Evolutionary conservation across 2,113 vertebrate genomes (phyloP), one percentile per base, ranked within the genome.

Genomic region (Phrynosoma blainvillii): DNA sequence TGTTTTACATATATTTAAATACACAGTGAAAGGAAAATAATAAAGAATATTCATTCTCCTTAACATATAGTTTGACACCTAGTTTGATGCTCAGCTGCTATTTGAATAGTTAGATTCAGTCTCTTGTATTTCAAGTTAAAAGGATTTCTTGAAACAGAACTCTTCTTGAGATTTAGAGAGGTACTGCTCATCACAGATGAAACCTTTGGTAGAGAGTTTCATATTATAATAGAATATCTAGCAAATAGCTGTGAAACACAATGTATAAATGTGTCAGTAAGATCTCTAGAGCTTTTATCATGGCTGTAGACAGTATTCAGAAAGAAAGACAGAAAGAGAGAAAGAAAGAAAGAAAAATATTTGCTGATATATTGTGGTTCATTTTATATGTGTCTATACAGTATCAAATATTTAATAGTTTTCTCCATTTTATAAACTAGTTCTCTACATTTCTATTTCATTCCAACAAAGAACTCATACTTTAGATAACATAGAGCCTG

Each of bases 201-300:
- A 79, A 47, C 47, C 47, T 47, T 47, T 47, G 47, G 47, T 47
- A 47, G 47, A 47, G 47, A 47, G 5, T 47, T 47, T 7, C 47
- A 47, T 47, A 47, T 47, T 47, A 47, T 5, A 47, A 47, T 47
- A 47, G 5, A 56, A 32, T 42, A 65, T 27, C 0, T 79, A 79
- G 78, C 9, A 68, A 21, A 42, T 70, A 80, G 6, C 87, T 82
- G 21, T 65, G 65, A 92, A 91, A 70, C 62, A 54, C 70, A 68
- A n/a, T 13, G 54, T 23, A 16, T 56, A 70, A 89, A 71, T n/a
- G 36, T 66, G 23, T 25, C 65, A 82, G 66, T 66, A 66, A 82
- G 27, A 54, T 59, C 65, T 88, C 56, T 78, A 16, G 84, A 84
- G 1, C 36, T 2, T 81, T 56, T 65, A 84, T 79, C 88, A 84